Evolutionary conservation across 2,888 invertebrate species (phyloP), one percentile per base, ranked within the genome.

Genomic region (Torymus aiolomorphi): DNA sequence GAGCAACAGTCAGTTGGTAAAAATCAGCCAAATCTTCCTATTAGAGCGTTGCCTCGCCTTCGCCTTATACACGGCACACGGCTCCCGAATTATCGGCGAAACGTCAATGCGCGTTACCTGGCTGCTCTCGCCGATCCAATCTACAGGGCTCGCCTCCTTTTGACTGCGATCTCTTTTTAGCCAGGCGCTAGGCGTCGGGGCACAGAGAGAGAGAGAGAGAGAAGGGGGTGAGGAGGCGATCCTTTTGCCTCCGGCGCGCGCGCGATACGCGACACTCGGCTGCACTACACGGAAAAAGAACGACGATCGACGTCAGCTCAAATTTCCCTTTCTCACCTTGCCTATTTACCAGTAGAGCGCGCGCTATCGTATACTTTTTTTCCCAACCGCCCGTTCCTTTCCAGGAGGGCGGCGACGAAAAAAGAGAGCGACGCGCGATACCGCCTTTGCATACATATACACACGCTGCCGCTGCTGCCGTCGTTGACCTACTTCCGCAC

Each of bases 51-150:
- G 42, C 51, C 18, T 49, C 18, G 49, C 16, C 8, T 8, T 12
- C 49, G 18, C 13, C 12, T 16, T 13, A 3, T 16, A 66, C 14
- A 10, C 65, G 20, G 20, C 20, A 20, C 8, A 31, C 31, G 31
- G 31, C 8, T 31, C 83, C 84, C 82, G 85, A 87, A 89, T 88
- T 89, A 89, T 89, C 87, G 89, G 84, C 83, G 84, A 89, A 89
- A 88, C 85, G 89, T 89, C 89, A 88, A 88, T 88, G 86, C 83
- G 86, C 85, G 86, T 88, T 87, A 87, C 85, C 82, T 63, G 77
- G 82, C 80, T 77, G 80, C 83, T 82, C 83, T 82, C 81, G 51
- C 81, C 82, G 54, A 67, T 83, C 79, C 82, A 79, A 62, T 69
- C 61, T 59, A 54, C 16, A 3, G 31, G 31, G 31, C 31, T 31